Evolutionary conservation across 2,888 invertebrate species (phyloP).

Genomic region (Drosophila pseudotakahashii): DNA sequence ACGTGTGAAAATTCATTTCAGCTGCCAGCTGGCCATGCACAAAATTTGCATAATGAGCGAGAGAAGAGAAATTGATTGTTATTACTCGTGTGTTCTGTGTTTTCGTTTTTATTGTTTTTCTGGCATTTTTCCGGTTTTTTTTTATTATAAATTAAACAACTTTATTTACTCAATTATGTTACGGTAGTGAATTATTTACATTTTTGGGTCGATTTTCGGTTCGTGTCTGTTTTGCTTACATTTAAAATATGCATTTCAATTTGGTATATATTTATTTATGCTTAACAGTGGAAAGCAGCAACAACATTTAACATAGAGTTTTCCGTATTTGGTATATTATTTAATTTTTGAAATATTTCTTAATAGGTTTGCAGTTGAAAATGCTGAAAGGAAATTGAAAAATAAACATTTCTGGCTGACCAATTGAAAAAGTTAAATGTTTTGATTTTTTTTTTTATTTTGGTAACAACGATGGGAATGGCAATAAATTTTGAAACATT

Average conservation of each 20-base stretch:
- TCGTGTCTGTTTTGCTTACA: slow-evolving; percentile 40
- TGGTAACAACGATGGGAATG: background rate
- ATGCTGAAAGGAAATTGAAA: slow-evolving; percentile 10
- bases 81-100: slow-evolving; percentile 42
- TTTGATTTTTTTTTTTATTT: background rate
- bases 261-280: slow-evolving; percentile 68
- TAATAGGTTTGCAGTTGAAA: slow-evolving; percentile 46
- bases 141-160: slow-evolving; percentile 77
- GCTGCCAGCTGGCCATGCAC: slow-evolving; percentile 51
- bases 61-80: slow-evolving; percentile 62
- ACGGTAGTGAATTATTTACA: slow-evolving; percentile 71
- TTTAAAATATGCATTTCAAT: slow-evolving; percentile 63
- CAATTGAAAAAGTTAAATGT: slow-evolving; percentile 13
- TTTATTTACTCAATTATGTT: slow-evolving; percentile 75
- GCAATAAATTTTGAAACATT: slow-evolving; percentile 2
- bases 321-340: slow-evolving; percentile 40
- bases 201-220: slow-evolving; percentile 27
- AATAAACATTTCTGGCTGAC: slow-evolving; percentile 12
- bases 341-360: slow-evolving; percentile 28
- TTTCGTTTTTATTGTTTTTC: slow-evolving; percentile 16
- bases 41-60: slow-evolving; percentile 65
- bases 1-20: slow-evolving; percentile 68
- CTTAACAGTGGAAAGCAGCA: slow-evolving; percentile 78
- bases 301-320: slow-evolving; percentile 78
- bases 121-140: slow-evolving; percentile 10